Evolutionary conservation across 2,113 vertebrate species (phyloP).

Genomic region (Nesogale talazaci): DNA sequence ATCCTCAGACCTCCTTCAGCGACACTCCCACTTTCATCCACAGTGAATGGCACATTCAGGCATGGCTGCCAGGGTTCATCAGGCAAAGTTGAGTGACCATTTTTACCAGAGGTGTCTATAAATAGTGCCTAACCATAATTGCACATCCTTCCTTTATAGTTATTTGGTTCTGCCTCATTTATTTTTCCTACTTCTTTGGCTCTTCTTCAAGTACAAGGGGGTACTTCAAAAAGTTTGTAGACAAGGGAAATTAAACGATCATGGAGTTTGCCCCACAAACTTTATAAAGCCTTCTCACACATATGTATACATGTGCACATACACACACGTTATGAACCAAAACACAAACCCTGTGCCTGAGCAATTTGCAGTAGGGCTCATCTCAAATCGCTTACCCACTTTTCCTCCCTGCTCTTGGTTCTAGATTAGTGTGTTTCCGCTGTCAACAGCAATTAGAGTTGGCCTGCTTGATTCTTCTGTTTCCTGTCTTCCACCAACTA

Average conservation of each 20-base stretch:
- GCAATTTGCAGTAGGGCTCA: background rate
- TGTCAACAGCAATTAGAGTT: background rate
- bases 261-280: no score
- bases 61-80: background rate
- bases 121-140: background rate
- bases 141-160: background rate
- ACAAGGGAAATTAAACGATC: no score
- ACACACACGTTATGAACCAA: background rate
- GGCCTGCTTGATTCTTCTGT: background rate
- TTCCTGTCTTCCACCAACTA: background rate
- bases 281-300: no score
- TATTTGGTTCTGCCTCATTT: background rate
- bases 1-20: background rate
- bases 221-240: no score
- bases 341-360: background rate
- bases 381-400: background rate
- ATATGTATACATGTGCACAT: background rate
- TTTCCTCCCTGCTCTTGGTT: background rate
- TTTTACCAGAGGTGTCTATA: no score
- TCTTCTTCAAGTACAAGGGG: background rate
- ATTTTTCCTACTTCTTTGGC: background rate
- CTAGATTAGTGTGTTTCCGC: background rate
- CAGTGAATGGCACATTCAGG: background rate
- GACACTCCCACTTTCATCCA: no score
- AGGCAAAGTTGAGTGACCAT: background rate